phyloP scores from a whole-genome alignment of 1,140 invertebrate species.

The Ganaspis sp. region DNA sequence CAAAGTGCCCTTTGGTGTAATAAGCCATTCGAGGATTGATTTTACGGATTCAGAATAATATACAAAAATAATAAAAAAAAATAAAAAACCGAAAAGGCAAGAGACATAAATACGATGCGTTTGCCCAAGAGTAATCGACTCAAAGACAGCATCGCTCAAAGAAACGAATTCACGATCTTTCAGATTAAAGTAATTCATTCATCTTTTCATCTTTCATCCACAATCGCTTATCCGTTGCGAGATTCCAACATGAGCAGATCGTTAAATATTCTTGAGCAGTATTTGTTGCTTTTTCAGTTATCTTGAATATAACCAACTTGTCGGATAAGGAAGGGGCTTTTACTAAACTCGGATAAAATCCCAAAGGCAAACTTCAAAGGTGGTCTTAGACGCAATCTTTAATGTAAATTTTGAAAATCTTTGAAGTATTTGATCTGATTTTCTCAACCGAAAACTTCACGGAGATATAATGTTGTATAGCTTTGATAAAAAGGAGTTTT shows the following conservation, averaged over 20 bases:
- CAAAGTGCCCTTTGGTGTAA: too few relatives aligned
- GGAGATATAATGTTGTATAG: background rate
- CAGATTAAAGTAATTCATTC: conserved; percentile 26
- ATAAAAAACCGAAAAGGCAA: background rate
- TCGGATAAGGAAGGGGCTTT: background rate
- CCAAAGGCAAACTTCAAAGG: conserved; percentile 20
- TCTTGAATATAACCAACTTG: conserved; percentile 15
- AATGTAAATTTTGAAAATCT: background rate
- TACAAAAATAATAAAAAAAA: background rate
- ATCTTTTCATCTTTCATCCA: conserved; percentile 16
- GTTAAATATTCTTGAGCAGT: conserved; percentile 5
- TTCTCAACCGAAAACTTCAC: background rate
- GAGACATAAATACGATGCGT: background rate
- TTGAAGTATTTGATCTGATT: background rate
- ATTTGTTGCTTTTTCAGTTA: conserved; percentile 26
- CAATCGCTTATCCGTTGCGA: background rate
- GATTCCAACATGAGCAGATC: conserved; percentile 4
- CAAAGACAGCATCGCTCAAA: background rate
- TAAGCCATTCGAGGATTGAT: too few relatives aligned
- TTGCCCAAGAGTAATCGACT: conserved; percentile 1
- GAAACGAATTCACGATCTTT: conserved; percentile 12
- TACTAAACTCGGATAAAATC: background rate
- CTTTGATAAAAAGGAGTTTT: background rate
- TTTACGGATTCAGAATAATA: too few relatives aligned
- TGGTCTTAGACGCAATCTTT: conserved; percentile 12